Base-by-base conservation (phyloP, 2,888 invertebrate species). In the Tolmerus cingulatus region DNA sequence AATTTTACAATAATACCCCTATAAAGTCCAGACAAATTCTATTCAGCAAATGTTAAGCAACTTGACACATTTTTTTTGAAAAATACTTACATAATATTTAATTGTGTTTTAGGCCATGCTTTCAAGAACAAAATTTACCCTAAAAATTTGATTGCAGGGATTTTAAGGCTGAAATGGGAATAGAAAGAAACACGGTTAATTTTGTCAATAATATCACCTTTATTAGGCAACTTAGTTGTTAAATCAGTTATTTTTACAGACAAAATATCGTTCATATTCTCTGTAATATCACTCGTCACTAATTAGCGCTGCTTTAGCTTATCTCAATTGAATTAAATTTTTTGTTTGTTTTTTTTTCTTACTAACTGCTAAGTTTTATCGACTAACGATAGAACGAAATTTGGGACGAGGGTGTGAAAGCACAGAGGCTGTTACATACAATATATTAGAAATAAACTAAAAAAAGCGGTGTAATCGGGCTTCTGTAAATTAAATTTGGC, bases 151-250 rank as follows among this genome's bases (percentile, higher is more conserved):
- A 23, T 66, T 66, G 27, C 66, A 66, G 27, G 12, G 19, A 66
- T 23, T 66, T 23, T 23, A 66, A 23, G 66, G 66, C 66, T 51
- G 51, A 9, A 55, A 4, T 19, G 9, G 27, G 12, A 27, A 27
- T 12, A 19, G 14, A 23, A 66, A 66, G 27, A 66, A 66, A 66
- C 23, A 66, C 66, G 14, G 12, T 7, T 66, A 12, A 14, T 66
- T 51, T 81, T 86, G 77, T 86, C 77, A 86, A 51, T 86, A 86
- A 77, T 77, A 86, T 86, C 86, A 77, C 86, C 86, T 86, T 86
- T 86, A 86, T 86, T 86, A 86, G 86, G 86, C 86, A 86, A 86
- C 51, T 77, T 86, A 86, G 55, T 51, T 81, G 19, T 76, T 34
- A 76, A 43, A 81, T 81, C 74, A 66, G 23, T 84, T 74, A 66